phyloP scores from a whole-genome alignment of 64 coral and sea anemone genomes.

The Dendronephthya gigantea region DNA sequence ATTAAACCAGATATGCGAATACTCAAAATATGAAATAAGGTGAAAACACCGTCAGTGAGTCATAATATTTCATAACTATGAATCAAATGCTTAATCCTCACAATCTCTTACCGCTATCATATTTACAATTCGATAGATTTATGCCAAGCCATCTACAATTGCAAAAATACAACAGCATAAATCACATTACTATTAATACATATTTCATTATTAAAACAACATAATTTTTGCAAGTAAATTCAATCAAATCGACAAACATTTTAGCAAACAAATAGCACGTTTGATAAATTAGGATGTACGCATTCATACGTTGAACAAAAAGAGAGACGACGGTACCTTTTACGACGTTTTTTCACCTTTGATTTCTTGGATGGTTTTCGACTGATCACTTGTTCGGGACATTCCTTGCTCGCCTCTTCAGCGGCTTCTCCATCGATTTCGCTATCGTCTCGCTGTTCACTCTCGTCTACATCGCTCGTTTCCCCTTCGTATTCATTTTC shows the following conservation, averaged over 20 bases:
- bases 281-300: neutral
- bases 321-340: neutral
- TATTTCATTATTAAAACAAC: too few relatives aligned
- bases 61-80: too few relatives aligned
- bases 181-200: too few relatives aligned
- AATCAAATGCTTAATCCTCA: neutral
- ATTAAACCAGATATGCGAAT: neutral
- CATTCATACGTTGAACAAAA: neutral
- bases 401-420: slow-evolving; percentile 36
- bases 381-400: slow-evolving; percentile 21
- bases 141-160: slow-evolving; percentile 63
- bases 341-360: slow-evolving; percentile 56
- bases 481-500: slow-evolving; percentile 3
- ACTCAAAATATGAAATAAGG: neutral
- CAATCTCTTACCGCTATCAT: slow-evolving; percentile 75
- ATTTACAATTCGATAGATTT: slow-evolving; percentile 87
- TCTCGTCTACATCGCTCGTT: neutral
- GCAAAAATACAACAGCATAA: neutral
- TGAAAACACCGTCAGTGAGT: too few relatives aligned
- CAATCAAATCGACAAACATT: neutral
- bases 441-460: neutral
- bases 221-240: too few relatives aligned
- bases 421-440: slow-evolving; percentile 70
- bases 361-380: slow-evolving; percentile 50
- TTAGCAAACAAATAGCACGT: neutral